Base-by-base conservation (phyloP, 2,888 invertebrate genomes). In the Drosophila phalerata region DNA sequence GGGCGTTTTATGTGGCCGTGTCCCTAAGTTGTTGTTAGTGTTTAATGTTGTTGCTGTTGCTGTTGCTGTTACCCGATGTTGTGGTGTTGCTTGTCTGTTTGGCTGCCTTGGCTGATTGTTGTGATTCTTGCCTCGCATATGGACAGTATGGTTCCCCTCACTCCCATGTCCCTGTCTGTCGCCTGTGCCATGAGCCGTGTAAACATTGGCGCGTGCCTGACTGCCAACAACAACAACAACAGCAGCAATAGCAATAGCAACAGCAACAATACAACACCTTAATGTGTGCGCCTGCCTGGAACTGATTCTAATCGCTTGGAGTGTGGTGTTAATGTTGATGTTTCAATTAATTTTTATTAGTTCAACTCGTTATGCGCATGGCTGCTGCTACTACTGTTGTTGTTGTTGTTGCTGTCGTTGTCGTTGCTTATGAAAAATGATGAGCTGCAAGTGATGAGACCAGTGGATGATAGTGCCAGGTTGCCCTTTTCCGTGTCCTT, bases 321-420 rank as follows among this genome's bases (percentile, higher is more conserved):
- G 78, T 77, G 69, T 69, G 85, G 81, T 86, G 85, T 88, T 86
- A 85, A 84, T 78, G 81, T 71, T 84, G 87, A 84, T 88, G 81
- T 86, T 81, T 86, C 85, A 85, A 85, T 85, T 85, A 85, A 88
- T 88, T 84, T 84, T 85, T 88, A 85, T 85, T 85, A 86, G 84
- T 79, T 79, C 58, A 73, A 75, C 73, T 78, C 72, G 77, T 75
- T 75, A 73, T 72, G 77, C 69, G 69, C 76, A 25, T 72, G 72
- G 65, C 63, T 58, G 53, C 40, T 25, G 19, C n/a, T 19, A 4
- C 43, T 11, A 34, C 4, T 28, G 25, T 11, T 62, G 38, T n/a
- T 42, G 5, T 17, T 65, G 51, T 22, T 62, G 32, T 38, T 51
- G 52, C 43, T 47, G 40, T 9, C n/a, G 1, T 13, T 62, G 40